Percentiles rank a stretch among this genome's conserved stretches.
These are phyloP conservation scores for Nesometra sesokonis DNA, from an alignment of 35 echinoderm and acorn worm genomes.

Conservation along the genomic window DNA sequence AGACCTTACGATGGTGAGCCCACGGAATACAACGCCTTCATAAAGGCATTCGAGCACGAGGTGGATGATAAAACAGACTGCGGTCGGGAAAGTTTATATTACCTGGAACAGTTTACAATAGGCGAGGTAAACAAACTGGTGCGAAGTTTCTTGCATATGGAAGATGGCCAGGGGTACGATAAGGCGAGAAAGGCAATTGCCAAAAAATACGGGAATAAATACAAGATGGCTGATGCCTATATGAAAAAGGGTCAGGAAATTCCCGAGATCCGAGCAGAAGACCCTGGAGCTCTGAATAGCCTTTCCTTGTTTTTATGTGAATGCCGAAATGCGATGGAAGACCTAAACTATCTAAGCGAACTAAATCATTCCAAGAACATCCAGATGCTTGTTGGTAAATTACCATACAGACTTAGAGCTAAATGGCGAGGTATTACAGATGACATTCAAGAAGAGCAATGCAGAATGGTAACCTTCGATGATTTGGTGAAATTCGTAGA, in stretches of 20 bases:
- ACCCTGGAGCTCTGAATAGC: background rate
- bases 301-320: slow-evolving; percentile 4
- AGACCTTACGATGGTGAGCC: background rate
- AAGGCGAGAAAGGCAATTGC: slow-evolving; percentile 7
- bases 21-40: background rate
- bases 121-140: slow-evolving; percentile 9
- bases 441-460: background rate
- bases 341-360: background rate
- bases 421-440: slow-evolving; percentile 9
- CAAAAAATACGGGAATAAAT: background rate
- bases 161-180: background rate
- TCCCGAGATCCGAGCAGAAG: background rate
- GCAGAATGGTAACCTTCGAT: background rate
- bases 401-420: slow-evolving; percentile 2
- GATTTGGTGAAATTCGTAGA: slow-evolving; percentile 5
- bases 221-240: background rate
- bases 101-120: slow-evolving; percentile 5
- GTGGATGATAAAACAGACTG: background rate
- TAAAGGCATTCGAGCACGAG: background rate
- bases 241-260: background rate
- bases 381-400: background rate
- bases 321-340: background rate
- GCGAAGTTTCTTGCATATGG: background rate
- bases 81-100: background rate
- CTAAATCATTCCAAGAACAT: slow-evolving; percentile 10